Evolutionary conservation across 2,113 vertebrate genomes (phyloP).

Genomic region (Hipposideros armiger): DNA sequence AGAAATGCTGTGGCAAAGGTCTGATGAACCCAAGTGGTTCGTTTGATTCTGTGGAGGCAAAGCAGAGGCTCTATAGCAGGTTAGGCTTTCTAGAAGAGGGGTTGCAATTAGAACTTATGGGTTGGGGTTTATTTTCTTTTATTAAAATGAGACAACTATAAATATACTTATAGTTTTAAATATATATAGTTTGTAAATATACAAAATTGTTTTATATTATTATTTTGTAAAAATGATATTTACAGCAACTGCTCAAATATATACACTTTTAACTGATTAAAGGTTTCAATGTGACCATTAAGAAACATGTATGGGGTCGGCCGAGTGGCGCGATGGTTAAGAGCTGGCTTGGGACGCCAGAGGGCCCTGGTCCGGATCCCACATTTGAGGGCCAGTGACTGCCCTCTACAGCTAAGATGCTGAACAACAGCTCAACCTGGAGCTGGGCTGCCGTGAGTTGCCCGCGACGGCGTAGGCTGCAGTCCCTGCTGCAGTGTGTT

Average conservation of each 20-base stretch:
- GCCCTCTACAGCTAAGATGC: too few relatives aligned
- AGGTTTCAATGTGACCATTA: constrained; percentile 19
- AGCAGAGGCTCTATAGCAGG: neutral
- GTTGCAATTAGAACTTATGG: neutral
- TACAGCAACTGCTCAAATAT: constrained; percentile 10
- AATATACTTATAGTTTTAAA: neutral
- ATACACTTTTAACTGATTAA: neutral
- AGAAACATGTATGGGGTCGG: neutral
- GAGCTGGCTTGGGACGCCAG: too few relatives aligned
- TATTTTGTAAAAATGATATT: constrained; percentile 14
- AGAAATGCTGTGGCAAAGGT: neutral
- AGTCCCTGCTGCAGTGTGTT: too few relatives aligned
- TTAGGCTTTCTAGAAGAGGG: neutral
- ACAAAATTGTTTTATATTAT: constrained; percentile 34
- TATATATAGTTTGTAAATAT: neutral
- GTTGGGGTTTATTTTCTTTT: neutral
- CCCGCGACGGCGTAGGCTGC: too few relatives aligned
- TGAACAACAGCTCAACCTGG: too few relatives aligned
- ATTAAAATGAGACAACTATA: constrained; percentile 24
- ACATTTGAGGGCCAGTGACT: too few relatives aligned
- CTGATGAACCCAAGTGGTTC: neutral
- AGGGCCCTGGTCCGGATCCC: too few relatives aligned
- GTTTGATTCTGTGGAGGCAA: neutral
- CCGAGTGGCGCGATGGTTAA: too few relatives aligned
- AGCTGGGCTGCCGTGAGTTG: too few relatives aligned